Conservation (phyloP, 2,797 vertebrate species). For the Catharus ustulatus region DNA sequence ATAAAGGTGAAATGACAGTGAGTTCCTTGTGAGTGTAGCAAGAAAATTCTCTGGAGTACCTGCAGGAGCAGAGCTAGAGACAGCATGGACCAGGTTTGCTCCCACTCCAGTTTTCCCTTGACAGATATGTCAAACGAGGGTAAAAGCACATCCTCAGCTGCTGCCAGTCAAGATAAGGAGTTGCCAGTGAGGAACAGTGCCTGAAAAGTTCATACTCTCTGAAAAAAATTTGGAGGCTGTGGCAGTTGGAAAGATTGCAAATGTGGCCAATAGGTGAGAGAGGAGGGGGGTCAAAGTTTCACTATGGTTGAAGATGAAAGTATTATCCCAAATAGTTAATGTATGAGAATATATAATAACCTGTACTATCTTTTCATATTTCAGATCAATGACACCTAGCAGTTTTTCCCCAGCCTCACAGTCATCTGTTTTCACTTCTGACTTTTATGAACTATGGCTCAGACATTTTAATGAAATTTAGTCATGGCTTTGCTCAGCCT, state of each 20-base stretch:
- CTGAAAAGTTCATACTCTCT: neutral
- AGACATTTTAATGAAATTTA: constrained; percentile 55
- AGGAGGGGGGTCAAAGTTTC: neutral
- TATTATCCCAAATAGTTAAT: neutral
- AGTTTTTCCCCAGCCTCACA: neutral
- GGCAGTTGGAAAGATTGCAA: neutral
- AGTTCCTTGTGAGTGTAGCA: neutral
- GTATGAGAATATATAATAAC: neutral
- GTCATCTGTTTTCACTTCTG: constrained; percentile 61
- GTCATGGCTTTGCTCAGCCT: constrained; percentile 21
- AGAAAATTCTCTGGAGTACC: neutral
- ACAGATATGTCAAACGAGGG: neutral
- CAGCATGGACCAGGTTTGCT: neutral
- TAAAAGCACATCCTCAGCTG: neutral
- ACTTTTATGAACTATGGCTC: constrained; percentile 36
- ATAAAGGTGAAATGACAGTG: neutral
- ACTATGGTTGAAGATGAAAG: neutral
- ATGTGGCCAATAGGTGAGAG: rapidly evolving
- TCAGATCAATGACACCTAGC: constrained; percentile 26
- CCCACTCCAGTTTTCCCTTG: neutral
- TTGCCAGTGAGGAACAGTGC: neutral
- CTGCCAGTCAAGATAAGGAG: neutral
- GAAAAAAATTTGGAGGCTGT: neutral
- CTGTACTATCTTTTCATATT: neutral
- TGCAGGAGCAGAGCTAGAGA: neutral